Conservation (phyloP, 2,888 invertebrate species). For the Choristoneura rosaceana region DNA sequence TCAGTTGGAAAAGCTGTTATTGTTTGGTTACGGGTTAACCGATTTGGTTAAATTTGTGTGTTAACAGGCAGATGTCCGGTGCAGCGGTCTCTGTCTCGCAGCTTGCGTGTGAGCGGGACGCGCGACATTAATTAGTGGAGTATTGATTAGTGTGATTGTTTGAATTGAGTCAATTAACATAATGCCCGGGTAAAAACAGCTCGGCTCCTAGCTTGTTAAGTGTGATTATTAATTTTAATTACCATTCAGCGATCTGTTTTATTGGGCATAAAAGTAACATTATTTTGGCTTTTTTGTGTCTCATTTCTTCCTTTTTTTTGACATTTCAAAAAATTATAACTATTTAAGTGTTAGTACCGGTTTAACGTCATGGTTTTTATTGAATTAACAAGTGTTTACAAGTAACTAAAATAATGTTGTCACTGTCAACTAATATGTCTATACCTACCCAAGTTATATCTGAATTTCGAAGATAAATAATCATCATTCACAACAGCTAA, state of each 20-base stretch:
- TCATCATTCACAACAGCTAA: neutral
- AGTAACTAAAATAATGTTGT: too few species aligned
- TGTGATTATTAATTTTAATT: neutral
- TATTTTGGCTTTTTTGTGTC: neutral
- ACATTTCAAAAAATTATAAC: too few species aligned
- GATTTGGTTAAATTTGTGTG: conserved; percentile 84
- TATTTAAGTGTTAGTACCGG: too few species aligned
- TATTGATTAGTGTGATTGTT: conserved; percentile 77
- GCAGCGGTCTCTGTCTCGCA: conserved; percentile 61
- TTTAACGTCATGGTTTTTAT: too few species aligned
- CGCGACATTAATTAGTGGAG: conserved; percentile 66
- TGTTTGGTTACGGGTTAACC: conserved; percentile 85
- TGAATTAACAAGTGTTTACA: too few species aligned
- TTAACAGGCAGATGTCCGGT: conserved; percentile 80
- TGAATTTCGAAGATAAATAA: neutral
- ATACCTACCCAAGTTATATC: neutral
- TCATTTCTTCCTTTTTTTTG: too few species aligned
- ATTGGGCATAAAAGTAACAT: neutral
- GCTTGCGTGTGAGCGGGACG: conserved; percentile 52
- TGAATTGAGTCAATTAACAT: conserved; percentile 66
- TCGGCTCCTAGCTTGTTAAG: conserved; percentile 25
- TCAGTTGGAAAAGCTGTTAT: conserved; percentile 84
- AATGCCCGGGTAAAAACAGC: conserved; percentile 42
- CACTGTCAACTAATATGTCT: too few species aligned
- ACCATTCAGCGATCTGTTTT: neutral